Conservation (phyloP, 1,140 invertebrate species). For the Aphelinus certus region DNA sequence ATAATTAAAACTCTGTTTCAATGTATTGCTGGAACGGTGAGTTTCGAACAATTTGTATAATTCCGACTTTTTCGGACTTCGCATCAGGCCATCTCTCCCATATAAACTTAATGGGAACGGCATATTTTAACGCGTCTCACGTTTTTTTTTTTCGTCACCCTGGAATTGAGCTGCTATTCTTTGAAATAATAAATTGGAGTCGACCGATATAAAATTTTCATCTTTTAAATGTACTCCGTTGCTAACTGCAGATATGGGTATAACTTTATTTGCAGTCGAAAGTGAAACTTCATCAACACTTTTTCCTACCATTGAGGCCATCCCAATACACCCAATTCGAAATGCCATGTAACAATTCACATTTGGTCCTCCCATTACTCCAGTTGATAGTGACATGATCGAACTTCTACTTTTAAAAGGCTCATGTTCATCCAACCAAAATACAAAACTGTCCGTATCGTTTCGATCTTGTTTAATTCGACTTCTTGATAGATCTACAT, state of each 20-base stretch:
- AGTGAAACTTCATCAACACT: constrained; percentile 19
- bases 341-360: constrained; percentile 8
- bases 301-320: constrained; percentile 35
- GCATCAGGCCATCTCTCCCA: constrained; percentile 51
- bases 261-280: no score
- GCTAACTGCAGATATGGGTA: no score
- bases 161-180: constrained; percentile 47
- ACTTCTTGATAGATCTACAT: constrained; percentile 57
- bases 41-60: constrained; percentile 41
- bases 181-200: constrained; percentile 54
- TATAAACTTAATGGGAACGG: constrained; percentile 53
- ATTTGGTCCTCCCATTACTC: constrained; percentile 30
- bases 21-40: constrained; percentile 32
- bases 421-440: constrained; percentile 56
- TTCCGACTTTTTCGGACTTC: constrained; percentile 56
- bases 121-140: constrained; percentile 56
- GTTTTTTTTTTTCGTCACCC: constrained; percentile 45
- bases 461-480: constrained; percentile 55
- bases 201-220: constrained; percentile 33
- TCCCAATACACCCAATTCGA: not conserved
- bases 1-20: not conserved
- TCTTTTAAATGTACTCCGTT: no score
- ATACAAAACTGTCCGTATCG: constrained; percentile 52
- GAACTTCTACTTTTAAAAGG: constrained; percentile 49
- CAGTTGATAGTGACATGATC: constrained; percentile 55